Conservation (phyloP, 1,140 invertebrate species). For the Ganaspis sp. region DNA sequence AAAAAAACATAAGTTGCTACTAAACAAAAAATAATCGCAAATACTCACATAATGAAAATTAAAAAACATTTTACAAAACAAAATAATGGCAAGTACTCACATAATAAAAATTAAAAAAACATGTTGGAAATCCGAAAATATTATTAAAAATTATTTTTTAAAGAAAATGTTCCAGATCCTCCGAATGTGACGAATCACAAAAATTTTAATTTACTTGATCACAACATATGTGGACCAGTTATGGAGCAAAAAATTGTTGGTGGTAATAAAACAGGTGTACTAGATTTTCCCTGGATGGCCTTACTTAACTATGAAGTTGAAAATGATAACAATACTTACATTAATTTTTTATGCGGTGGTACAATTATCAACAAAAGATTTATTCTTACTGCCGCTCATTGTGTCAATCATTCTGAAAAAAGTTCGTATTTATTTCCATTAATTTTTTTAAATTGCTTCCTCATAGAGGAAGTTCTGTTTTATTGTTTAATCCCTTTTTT, state of each 20-base stretch:
- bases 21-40: too few species aligned
- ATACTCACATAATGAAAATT: too few species aligned
- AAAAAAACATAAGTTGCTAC: too few species aligned
- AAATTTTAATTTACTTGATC: conserved; percentile 75
- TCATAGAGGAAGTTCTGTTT: too few species aligned
- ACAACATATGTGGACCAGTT: conserved; percentile 66
- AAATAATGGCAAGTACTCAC: too few species aligned
- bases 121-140: too few species aligned
- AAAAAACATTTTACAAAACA: too few species aligned
- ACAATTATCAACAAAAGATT: conserved; percentile 80
- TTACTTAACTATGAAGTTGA: conserved; percentile 75
- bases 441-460: too few species aligned
- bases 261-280: conserved; percentile 77
- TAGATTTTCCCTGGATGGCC: conserved; percentile 83
- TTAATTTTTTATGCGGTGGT: conserved; percentile 80
- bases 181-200: conserved; percentile 76
- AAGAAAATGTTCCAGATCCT: conserved; percentile 40
- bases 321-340: conserved; percentile 54
- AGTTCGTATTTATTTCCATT: neutral
- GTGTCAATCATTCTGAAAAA: conserved; percentile 68
- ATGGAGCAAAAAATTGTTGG: conserved; percentile 74
- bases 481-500: too few species aligned
- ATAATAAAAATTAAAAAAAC: too few species aligned
- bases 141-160: neutral
- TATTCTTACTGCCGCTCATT: conserved; percentile 84